Base-by-base conservation (phyloP, 1,140 invertebrate genomes). In the Drosophila tani region DNA sequence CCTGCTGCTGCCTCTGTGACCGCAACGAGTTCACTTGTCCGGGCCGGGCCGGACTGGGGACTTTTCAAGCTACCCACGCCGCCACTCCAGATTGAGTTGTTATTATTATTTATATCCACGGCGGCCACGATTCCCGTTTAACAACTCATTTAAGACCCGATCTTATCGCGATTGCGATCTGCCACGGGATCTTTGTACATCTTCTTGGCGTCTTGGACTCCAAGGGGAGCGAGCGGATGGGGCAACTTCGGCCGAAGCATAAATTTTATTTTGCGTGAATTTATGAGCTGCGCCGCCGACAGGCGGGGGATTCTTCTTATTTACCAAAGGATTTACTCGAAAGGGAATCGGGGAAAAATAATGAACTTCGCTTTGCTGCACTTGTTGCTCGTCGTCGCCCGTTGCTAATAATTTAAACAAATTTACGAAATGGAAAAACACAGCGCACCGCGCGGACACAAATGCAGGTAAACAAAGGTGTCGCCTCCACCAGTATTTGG, bases 221-320 rank as follows among this genome's bases (percentile, higher is more conserved):
- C 55, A 15, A 35, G 32, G 7, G 51, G 50, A 53, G 27, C 6
- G n/a, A n/a, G n/a, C 11, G 27, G n/a, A 15, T 15, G 27, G 7
- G 14, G 24, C 50, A 32, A 50, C 24, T 27, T 4, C 24, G 24
- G 9, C 3, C 24, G 35, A 58, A 57, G 50, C 85, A 85, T 90
- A 85, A 84, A 88, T 88, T 84, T 84, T 88, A 75, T 90, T 90
- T 85, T 79, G 81, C 86, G 82, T 90, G 77, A 90, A 90, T 91
- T 91, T 90, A 90, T 90, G 83, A 87, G 80, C 75, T 87, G 67
- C 75, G 63, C 55, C 35, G 75, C 43, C 50, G 75, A 77, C 74
- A 69, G 50, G 40, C 43, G 53, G 62, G 71, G 40, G 60, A 46
- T 49, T 56, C 53, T 43, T 40, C 70, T 63, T 90, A 74, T 90